Evolutionary conservation across 2,797 vertebrate genomes (phyloP), one percentile per base, ranked within the genome.

Genomic region (Hypotaenidia philippensis): DNA sequence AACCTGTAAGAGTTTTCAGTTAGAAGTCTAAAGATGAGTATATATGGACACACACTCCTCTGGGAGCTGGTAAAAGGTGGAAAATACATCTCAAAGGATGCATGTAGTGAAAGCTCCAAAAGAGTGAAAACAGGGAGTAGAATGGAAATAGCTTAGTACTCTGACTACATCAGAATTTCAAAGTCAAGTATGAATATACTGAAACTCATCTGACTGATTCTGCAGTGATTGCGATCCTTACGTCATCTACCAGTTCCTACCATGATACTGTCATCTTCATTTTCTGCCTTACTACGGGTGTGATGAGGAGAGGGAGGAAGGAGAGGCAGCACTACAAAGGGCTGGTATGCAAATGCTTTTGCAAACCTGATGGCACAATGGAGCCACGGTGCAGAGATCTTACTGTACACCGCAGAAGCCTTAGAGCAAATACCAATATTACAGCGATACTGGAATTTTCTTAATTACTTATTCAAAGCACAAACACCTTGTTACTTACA

Each of bases 391-490:
- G 56, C 45, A 55, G 66, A 41, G 84, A 56, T 78, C 63, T 78
- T 32, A 20, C 40, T 21, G 59, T 66, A 40, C 19, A 22, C 4
- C 68, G 29, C 74, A 40, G 76, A 11, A 81, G 60, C 55, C 65
- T 56, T 41, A 31, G 31, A n/a, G 55, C 31, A 68, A 81, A 60
- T 16, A 56, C 22, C 47, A 34, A 2, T 25, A 10, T 61, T 57
- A 31, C 0, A 80, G 45, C 85, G 68, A 3, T 7, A 53, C 23
- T 44, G n/a, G 32, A 55, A 71, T 52, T 71, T 63, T 45, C 74
- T 80, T 87, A 80, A 74, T 78, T 82, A 23, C 76, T 76, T 78
- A 95, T 88, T 93, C 94, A 78, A 86, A 90, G 71, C 93, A 95
- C 82, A 78, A 50, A 60, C 36, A 27, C 63, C 50, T 70, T 88